These are phyloP conservation scores for Pterophyllum scalare DNA, from an alignment of 2,113 vertebrate species.

Conservation along the genomic window DNA sequence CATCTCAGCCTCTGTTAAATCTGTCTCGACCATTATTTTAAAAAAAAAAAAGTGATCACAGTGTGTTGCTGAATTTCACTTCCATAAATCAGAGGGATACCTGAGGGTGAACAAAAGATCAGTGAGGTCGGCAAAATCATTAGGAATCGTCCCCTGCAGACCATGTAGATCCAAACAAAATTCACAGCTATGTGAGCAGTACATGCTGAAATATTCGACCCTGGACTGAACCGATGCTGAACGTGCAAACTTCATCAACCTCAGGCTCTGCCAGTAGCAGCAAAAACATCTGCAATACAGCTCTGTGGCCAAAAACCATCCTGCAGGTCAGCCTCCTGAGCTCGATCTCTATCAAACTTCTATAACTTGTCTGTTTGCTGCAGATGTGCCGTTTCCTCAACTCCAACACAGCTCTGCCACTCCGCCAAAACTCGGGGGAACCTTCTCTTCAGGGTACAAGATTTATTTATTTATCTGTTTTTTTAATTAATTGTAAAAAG, in stretches of 20 bases:
- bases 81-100: neutral
- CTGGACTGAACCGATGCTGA: neutral
- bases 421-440: conserved; percentile 5
- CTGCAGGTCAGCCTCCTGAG: neutral
- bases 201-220: neutral
- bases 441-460: neutral
- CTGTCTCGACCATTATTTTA: neutral
- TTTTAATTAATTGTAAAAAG: neutral
- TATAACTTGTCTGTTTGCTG: neutral
- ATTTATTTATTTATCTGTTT: neutral
- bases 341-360: neutral
- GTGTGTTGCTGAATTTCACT: neutral
- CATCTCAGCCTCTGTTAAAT: neutral
- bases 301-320: neutral
- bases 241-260: neutral
- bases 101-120: neutral
- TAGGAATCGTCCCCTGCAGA: neutral
- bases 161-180: neutral
- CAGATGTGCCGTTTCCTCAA: conserved; percentile 21
- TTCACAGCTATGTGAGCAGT: neutral
- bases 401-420: conserved; percentile 17
- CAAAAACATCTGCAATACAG: neutral
- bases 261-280: neutral
- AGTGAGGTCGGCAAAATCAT: neutral
- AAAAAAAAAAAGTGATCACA: too few relatives aligned